Percentiles rank a stretch among this genome's conserved stretches.
These are phyloP conservation scores for Manduca sexta DNA, from an alignment of 1,140 invertebrate species.

Conservation along the genomic window DNA sequence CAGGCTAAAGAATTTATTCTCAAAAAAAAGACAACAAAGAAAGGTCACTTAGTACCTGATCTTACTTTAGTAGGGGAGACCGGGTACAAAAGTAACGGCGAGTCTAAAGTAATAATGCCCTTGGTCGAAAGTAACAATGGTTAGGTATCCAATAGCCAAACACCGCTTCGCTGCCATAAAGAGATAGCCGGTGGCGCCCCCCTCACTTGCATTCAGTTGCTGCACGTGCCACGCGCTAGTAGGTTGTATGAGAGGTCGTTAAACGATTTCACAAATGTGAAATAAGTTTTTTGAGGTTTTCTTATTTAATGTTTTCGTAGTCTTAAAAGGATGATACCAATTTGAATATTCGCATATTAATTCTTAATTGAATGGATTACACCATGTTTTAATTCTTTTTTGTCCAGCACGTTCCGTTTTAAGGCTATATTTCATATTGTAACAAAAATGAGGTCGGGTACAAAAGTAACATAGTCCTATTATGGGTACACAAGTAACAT, in stretches of 20 bases:
- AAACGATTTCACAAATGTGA: not conserved
- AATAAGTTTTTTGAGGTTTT: constrained; percentile 1
- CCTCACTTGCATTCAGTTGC: constrained; percentile 2
- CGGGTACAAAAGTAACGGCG: constrained; percentile 17
- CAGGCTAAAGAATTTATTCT: no score
- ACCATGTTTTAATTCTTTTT: no score
- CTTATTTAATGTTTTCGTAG: constrained; percentile 3
- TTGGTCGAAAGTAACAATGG: no score
- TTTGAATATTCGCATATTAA: constrained; percentile 16
- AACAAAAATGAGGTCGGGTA: no score
- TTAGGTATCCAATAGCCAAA: constrained; percentile 9
- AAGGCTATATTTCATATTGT: constrained; percentile 4
- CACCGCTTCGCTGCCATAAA: constrained; percentile 2
- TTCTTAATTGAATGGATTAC: constrained; percentile 17
- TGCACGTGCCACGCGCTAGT: constrained; percentile 7
- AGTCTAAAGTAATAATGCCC: constrained; percentile 14
- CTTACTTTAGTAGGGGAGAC: not conserved
- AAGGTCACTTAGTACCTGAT: no score
- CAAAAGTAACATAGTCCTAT: constrained; percentile 6
- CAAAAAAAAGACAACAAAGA: no score
- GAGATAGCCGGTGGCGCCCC: not conserved
- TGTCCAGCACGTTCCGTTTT: no score
- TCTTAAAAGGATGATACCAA: constrained; percentile 13
- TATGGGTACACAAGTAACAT: constrained; percentile 16
- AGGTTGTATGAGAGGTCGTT: constrained; percentile 6